Evolutionary conservation across 2,113 vertebrate species (phyloP), one percentile per base, ranked within the genome.

Genomic region (Aegithalos caudatus): DNA sequence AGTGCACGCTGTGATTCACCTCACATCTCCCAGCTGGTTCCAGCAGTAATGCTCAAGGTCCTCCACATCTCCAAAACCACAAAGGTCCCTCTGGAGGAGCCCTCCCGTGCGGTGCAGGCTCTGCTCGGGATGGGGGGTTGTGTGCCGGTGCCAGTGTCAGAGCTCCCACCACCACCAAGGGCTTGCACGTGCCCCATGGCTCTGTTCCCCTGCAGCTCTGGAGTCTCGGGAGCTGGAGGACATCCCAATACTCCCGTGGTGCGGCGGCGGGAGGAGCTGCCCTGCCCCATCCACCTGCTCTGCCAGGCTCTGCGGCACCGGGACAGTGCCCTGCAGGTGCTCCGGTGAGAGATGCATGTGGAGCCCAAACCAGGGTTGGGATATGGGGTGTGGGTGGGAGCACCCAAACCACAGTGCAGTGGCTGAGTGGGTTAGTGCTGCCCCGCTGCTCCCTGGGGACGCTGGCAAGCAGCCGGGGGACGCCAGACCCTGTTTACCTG

Each of bases 81-180:
- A 6, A 6, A 53, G 56, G 14, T 40, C 6, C 19, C 40, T 50
- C 20, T 2, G 0, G 5, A 69, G 89, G 35, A 38, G 42, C 35
- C 25, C 16, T 29, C 14, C 62, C 5, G 0, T 2, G 23, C 17
- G 5, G 27, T 3, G 24, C 23, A 11, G 60, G 17, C 35, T 28
- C 64, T 33, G 29, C 74, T 22, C 6, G 2, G 21, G 19, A 3
- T 40, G 10, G 31, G 15, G 6, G 3, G 4, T 12, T 22, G 25
- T 54, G 29, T 25, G 60, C 35, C 0, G 0, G 29, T 9, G 2
- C 14, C 1, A 0, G 21, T 9, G 2, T 17, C 1, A 0, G 24
- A 42, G 40, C 27, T 37, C 14, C 64, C 4, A 4, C 28, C 29
- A 8, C n/a, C 0, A 1, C 31, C 12, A 23, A 60, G 44, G 31